Base-by-base conservation (phyloP, 2,113 vertebrate genomes). In the Hippocampus mohnikei region DNA sequence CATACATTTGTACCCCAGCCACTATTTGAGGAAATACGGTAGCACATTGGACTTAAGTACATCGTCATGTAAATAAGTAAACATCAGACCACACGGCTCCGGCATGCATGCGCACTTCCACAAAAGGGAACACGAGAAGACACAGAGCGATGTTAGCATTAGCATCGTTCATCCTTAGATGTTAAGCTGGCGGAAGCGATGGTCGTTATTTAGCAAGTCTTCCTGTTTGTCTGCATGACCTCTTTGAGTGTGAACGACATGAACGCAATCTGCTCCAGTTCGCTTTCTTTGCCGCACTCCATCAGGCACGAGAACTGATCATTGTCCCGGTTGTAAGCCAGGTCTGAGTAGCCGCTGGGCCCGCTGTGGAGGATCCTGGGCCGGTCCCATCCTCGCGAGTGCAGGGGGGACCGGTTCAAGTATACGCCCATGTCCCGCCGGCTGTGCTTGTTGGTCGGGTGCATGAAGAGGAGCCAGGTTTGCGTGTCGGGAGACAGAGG, bases 261-360 rank as follows among this genome's bases (percentile, higher is more conserved):
- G 52, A 92, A 93, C 3, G 90, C 90, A 37, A 93, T 93, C 78
- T 91, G 87, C 78, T 93, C 92, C 0, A 88, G 74, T 77, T 92
- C 91, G 44, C 88, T 91, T 16, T 87, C 78, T 25, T 81, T 79
- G 1, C 96, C 96, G 13, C 95, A 90, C 82, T 99, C 97, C 76
- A 95, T 93, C 78, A 98, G 72, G 80, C 96, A 98, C 0, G 89
- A 94, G 1, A 98, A 96, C 7, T 84, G n/a, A 6, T 92, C 88
- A 3, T 90, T 90, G 42, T 94, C 92, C 0, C 92, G 92, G n/a
- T 90, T 91, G 27, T 87, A 85, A 0, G 90, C 91, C 84, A 99
- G 85, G 88, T 99, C 96, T 0, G 97, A 98, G 70, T 99, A 98
- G 0, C 93, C 96, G 0, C 94, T 93, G 0, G 96, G 95, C 0